Evolutionary conservation across 2,797 vertebrate species (phyloP).

Genomic region (Acrocephalus scirpaceus): DNA sequence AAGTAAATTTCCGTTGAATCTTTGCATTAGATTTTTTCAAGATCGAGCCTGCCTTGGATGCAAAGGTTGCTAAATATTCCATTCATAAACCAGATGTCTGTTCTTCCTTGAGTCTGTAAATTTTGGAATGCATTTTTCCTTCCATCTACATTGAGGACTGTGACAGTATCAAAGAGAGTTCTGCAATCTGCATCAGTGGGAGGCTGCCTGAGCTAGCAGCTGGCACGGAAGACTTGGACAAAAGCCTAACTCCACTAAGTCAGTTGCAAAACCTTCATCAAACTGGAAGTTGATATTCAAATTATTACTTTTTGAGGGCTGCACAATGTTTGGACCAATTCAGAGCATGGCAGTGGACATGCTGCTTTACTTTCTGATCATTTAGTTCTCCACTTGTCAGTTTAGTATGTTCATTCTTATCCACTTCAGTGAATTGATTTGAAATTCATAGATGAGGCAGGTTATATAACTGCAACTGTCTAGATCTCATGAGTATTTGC

Average conservation of each 20-base stretch:
- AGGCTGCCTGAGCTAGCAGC: conserved; percentile 41
- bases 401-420: not conserved
- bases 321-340: not conserved
- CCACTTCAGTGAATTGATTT: conserved; percentile 8
- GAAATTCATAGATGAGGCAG: conserved; percentile 24
- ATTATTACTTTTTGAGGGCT: not conserved
- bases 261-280: not conserved
- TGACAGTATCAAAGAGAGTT: not conserved
- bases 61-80: conserved; percentile 39
- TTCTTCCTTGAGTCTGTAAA: conserved; percentile 33
- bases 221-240: conserved; percentile 6
- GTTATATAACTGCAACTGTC: conserved; percentile 31
- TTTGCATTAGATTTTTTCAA: not conserved
- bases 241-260: conserved; percentile 35
- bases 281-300: not conserved
- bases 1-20: conserved; percentile 1
- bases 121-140: conserved; percentile 23
- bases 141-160: not conserved
- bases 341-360: not conserved
- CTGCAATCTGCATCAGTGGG: conserved; percentile 47
- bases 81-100: conserved; percentile 31
- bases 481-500: conserved; percentile 27
- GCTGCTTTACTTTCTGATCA: not conserved
- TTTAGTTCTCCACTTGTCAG: not conserved
- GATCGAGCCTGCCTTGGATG: not conserved